These are phyloP conservation scores for Cremastobaeus sp. DNA, from an alignment of 2,888 invertebrate genomes.

Conservation along the genomic window DNA sequence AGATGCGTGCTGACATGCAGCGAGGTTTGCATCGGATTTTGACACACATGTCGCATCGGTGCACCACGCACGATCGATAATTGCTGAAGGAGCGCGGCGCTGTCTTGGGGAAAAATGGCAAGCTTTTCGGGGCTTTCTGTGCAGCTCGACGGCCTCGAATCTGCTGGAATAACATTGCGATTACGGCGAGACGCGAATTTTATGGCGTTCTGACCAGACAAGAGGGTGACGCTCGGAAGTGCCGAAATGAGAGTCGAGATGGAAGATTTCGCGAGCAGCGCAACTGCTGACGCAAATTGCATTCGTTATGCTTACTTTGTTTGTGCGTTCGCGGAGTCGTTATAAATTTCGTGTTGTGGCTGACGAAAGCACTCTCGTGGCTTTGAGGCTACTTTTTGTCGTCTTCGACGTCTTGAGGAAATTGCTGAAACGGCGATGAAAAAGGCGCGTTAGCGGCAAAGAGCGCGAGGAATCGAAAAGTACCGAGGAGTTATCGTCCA, in stretches of 20 bases:
- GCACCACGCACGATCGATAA: constrained; percentile 31
- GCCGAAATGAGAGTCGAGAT: not conserved
- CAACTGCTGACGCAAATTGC: constrained; percentile 17
- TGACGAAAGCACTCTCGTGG: constrained; percentile 11
- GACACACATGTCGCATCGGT: constrained; percentile 12
- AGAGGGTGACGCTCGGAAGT: too few species aligned
- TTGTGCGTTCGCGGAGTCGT: constrained; percentile 17
- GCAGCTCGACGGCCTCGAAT: too few species aligned
- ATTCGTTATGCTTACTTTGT: constrained; percentile 35
- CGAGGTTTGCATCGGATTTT: constrained; percentile 6
- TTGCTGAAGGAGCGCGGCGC: too few species aligned
- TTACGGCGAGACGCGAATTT: too few species aligned
- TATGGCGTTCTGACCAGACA: too few species aligned
- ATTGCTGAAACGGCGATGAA: constrained; percentile 26
- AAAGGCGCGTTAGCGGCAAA: constrained; percentile 19
- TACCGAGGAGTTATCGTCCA: too few species aligned
- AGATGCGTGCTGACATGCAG: constrained; percentile 9
- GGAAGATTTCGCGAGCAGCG: constrained; percentile 2
- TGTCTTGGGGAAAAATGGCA: constrained; percentile 22
- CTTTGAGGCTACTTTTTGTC: constrained; percentile 19
- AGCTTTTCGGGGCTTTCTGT: constrained; percentile 15
- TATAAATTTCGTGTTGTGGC: constrained; percentile 14
- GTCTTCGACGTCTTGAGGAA: constrained; percentile 21
- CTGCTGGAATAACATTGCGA: too few species aligned
- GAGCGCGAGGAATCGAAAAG: too few species aligned